These are phyloP conservation scores for Cyclargus thomasi DNA, from an alignment of 1,140 invertebrate genomes.

Conservation along the genomic window DNA sequence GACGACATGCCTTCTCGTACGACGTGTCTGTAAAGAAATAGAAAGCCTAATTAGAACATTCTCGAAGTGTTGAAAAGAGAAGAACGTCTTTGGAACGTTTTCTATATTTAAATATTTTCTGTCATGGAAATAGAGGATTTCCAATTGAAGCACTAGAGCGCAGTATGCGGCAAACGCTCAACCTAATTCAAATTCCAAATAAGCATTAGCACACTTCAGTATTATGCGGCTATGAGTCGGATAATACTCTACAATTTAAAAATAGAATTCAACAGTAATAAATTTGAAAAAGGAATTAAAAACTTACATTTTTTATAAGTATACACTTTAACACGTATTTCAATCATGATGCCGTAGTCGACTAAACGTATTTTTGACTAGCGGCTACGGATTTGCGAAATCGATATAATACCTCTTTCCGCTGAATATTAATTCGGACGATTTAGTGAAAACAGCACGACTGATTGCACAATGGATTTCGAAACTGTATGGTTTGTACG, in stretches of 20 bases:
- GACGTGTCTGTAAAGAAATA: conserved; percentile 85
- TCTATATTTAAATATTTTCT: too few species aligned
- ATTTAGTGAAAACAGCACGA: background rate
- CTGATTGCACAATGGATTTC: background rate
- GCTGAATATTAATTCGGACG: background rate
- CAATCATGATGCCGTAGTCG: background rate
- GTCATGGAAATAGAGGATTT: too few species aligned
- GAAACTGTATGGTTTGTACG: background rate
- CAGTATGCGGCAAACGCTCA: too few species aligned
- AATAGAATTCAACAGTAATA: too few species aligned
- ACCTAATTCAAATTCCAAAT: too few species aligned
- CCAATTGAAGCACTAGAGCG: too few species aligned
- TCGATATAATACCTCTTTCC: background rate
- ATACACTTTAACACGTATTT: background rate
- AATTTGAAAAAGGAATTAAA: background rate
- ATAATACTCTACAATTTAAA: too few species aligned
- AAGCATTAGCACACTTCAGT: too few species aligned
- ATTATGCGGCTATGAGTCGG: too few species aligned
- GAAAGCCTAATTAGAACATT: conserved; percentile 11
- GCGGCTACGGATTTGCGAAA: background rate
- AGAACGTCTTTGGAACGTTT: too few species aligned
- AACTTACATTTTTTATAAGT: background rate
- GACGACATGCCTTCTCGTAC: conserved; percentile 91
- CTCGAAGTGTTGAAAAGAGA: too few species aligned
- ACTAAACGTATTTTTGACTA: background rate